These are phyloP conservation scores for Drosophila longiperda DNA, from an alignment of 2,888 invertebrate genomes.

Conservation along the genomic window DNA sequence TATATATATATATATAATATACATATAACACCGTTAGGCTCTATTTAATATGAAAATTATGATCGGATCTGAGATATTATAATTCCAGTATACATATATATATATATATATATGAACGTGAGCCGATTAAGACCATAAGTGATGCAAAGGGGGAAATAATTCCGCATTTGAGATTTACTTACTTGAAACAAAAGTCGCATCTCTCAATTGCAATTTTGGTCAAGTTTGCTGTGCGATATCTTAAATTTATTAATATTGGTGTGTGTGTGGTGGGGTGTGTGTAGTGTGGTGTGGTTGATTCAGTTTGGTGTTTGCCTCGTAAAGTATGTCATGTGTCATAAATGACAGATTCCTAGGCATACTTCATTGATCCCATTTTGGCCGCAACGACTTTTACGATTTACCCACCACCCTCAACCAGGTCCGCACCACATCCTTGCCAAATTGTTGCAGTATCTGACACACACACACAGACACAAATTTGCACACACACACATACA, in stretches of 20 bases:
- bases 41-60: background rate
- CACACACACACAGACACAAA: conserved; percentile 18
- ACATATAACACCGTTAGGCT: background rate
- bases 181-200: background rate
- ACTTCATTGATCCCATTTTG: conserved; percentile 77
- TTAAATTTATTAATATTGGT: conserved; percentile 69
- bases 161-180: background rate
- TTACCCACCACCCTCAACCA: conserved; percentile 5
- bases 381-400: conserved; percentile 68
- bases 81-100: no score
- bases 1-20: background rate
- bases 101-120: no score
- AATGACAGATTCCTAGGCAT: conserved; percentile 81
- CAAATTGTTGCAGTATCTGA: conserved; percentile 73
- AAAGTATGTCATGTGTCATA: conserved; percentile 81
- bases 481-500: conserved; percentile 12
- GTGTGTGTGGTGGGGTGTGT: background rate
- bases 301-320: conserved; percentile 42
- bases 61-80: background rate
- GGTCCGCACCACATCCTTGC: conserved; percentile 28
- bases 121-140: background rate
- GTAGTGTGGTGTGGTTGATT: background rate
- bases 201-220: conserved; percentile 72
- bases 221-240: conserved; percentile 54
- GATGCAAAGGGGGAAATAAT: background rate